phyloP scores from a whole-genome alignment of 1,140 invertebrate genomes.

The Berghia stephanieae region DNA sequence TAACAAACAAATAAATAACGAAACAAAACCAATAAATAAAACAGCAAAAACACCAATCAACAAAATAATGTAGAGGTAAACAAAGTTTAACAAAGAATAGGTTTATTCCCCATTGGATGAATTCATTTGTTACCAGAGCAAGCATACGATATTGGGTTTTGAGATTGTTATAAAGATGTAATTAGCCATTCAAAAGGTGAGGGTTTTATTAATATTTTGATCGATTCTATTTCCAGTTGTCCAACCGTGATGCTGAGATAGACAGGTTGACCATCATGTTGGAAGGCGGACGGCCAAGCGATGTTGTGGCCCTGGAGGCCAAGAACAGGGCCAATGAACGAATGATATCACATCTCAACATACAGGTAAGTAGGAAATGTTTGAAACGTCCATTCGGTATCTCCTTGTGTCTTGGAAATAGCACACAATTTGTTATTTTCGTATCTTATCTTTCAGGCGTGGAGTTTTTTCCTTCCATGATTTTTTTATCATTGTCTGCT shows the following conservation, averaged over 20 bases:
- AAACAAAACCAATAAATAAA: too few species aligned
- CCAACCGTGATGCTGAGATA: conserved; percentile 63
- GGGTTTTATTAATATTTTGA: too few species aligned
- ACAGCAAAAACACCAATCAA: too few species aligned
- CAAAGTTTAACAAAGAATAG: too few species aligned
- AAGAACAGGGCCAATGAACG: conserved; percentile 64
- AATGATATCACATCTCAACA: conserved; percentile 66
- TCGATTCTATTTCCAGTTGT: too few species aligned
- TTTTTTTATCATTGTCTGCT: too few species aligned
- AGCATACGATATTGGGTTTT: neutral
- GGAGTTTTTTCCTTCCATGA: too few species aligned
- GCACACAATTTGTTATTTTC: too few species aligned
- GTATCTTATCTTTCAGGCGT: too few species aligned
- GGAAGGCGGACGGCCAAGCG: conserved; percentile 65
- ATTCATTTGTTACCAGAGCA: neutral
- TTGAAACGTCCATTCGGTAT: neutral
- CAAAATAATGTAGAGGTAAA: too few species aligned
- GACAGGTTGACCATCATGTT: conserved; percentile 64
- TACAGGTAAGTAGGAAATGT: conserved; percentile 55
- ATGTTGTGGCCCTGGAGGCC: conserved; percentile 66
- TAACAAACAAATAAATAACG: too few species aligned
- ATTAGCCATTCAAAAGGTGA: neutral
- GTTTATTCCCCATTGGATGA: neutral
- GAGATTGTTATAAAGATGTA: neutral
- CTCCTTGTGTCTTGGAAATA: neutral